These are phyloP conservation scores for Cryptomyrus ogoouensis DNA, from an alignment of 2,113 vertebrate genomes.

Conservation along the genomic window DNA sequence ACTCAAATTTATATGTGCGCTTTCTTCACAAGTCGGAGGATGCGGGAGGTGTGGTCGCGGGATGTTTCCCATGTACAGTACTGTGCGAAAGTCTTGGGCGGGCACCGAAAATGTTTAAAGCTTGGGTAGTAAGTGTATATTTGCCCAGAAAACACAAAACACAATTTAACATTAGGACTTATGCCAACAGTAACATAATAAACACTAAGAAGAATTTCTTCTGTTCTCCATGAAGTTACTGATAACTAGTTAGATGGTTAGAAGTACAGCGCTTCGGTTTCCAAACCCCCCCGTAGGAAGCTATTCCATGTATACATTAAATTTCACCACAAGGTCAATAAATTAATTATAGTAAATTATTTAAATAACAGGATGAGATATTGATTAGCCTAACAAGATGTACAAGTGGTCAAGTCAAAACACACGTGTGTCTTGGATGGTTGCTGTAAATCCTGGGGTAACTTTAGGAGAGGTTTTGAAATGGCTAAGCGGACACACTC, in stretches of 20 bases:
- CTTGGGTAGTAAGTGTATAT: neutral
- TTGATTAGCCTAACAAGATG: neutral
- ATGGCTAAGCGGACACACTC: neutral
- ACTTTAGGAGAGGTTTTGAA: neutral
- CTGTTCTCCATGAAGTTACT: neutral
- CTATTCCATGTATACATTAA: neutral
- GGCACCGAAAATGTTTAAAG: neutral
- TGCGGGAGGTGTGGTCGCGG: neutral
- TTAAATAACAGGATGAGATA: neutral
- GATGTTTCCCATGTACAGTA: neutral
- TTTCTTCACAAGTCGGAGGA: neutral
- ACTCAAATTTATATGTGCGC: neutral
- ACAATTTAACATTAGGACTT: neutral
- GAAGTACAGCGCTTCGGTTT: neutral
- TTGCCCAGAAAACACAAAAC: neutral
- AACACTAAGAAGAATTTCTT: neutral
- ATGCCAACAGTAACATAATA: neutral
- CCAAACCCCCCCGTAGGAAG: neutral
- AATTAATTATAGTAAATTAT: neutral
- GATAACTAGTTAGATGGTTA: neutral
- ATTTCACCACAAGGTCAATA: neutral
- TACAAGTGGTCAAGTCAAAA: neutral
- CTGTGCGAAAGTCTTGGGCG: neutral
- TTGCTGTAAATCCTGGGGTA: neutral
- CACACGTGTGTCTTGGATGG: neutral